Evolutionary conservation across 2,888 invertebrate species (phyloP), one percentile per base, ranked within the genome.

Genomic region (Lycaena phlaeas): DNA sequence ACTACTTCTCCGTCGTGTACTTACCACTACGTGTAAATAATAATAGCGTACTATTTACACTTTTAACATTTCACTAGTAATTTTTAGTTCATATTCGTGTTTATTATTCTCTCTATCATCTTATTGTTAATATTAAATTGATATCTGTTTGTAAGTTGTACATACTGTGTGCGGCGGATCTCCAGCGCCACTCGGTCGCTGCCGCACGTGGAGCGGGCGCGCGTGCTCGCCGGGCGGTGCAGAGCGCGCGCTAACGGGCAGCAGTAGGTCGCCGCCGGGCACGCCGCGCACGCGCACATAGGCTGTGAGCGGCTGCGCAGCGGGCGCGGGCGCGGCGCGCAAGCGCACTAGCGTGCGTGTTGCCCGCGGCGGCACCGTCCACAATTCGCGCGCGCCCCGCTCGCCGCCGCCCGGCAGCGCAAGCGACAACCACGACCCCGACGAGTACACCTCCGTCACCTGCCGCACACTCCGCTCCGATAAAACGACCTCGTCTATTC

Each of bases 351-450:
- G 90, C 48, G 95, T 90, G 71, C 94, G 95, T 30, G 93, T 89
- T 66, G 92, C 89, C 74, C 92, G 94, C 42, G 98, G 95, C 56
- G 94, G 93, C 64, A 98, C 92, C 69, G 93, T 90, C 97, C 97
- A 97, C 89, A 18, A 9, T 11, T 22, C 22, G 61, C 91, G 91
- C 93, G 90, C 40, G 93, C 95, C 38, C 64, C 93, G 92, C 44
- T 87, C 85, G 47, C 91, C 91, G 38, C 92, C 93, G 44, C 81
- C 86, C 43, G 97, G 95, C 64, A 98, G 85, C 73, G 92, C 92
- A 75, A 98, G 92, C 64, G 95, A 94, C 70, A 98, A 92, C 82
- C 97, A 96, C 37, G 93, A 92, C 44, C 95, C 96, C 68, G 95
- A 96, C 64, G 92, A 92, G 75, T 92, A 93, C 53, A 94, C 90